These are phyloP conservation scores for Drosophila kohkoa DNA, from an alignment of 1,140 invertebrate genomes.

Conservation along the genomic window DNA sequence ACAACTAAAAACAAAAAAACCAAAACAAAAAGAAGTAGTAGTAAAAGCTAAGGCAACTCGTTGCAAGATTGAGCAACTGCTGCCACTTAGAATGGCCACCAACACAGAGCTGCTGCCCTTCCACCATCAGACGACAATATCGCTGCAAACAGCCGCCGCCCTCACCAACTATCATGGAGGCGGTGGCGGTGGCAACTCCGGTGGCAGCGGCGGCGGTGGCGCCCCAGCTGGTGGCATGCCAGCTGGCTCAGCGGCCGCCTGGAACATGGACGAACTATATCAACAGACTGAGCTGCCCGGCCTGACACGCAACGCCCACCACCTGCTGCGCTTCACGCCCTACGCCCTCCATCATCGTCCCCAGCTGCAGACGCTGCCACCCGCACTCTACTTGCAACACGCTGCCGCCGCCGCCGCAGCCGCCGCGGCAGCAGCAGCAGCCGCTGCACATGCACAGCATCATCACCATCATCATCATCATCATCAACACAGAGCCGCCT, in stretches of 20 bases:
- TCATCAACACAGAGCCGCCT: slow-evolving; percentile 86
- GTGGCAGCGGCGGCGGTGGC: slow-evolving; percentile 30
- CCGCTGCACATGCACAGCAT: slow-evolving; percentile 71
- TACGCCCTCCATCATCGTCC: slow-evolving; percentile 82
- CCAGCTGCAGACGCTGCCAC: slow-evolving; percentile 74
- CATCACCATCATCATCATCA: slow-evolving; percentile 78
- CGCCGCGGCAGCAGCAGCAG: slow-evolving; percentile 73
- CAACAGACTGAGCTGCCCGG: slow-evolving; percentile 84
- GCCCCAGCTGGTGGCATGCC: slow-evolving; percentile 41
- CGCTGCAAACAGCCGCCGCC: slow-evolving; percentile 77
- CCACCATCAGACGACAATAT: slow-evolving; percentile 80
- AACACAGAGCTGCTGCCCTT: slow-evolving; percentile 82
- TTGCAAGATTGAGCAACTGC: slow-evolving; percentile 11
- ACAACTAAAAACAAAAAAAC: slow-evolving; percentile 1
- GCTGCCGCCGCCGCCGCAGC: slow-evolving; percentile 52
- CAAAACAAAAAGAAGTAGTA: slow-evolving; percentile 24
- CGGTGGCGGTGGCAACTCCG: slow-evolving; percentile 45
- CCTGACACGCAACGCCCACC: slow-evolving; percentile 75
- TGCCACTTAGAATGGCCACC: slow-evolving; percentile 69
- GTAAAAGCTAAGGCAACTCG: not conserved
- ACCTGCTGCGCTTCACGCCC: slow-evolving; percentile 83
- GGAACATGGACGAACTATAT: slow-evolving; percentile 81
- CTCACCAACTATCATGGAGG: slow-evolving; percentile 78
- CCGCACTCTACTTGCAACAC: slow-evolving; percentile 78
- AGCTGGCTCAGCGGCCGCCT: slow-evolving; percentile 50